phyloP scores from a whole-genome alignment of 2,888 invertebrate genomes.

The Myopa tessellatipennis region DNA sequence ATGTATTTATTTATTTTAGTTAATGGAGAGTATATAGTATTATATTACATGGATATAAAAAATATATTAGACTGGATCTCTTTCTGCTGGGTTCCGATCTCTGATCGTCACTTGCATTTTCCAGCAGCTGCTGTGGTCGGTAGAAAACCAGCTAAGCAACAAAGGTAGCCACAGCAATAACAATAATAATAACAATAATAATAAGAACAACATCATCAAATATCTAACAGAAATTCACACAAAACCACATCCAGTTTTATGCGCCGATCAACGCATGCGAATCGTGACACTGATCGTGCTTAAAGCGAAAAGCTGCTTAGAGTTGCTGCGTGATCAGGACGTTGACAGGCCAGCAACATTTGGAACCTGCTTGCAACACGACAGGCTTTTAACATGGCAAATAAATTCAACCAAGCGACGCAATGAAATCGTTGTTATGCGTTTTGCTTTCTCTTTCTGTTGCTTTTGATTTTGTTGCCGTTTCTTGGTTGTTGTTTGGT shows the following conservation, averaged over 20 bases:
- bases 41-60: no score
- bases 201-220: background rate
- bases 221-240: background rate
- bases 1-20: no score
- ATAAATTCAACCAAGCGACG: background rate
- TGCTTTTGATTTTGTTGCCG: no score
- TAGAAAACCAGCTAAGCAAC: background rate
- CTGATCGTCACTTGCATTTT: background rate
- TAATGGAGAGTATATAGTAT: no score
- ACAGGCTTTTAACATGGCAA: background rate
- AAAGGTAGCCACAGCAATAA: background rate
- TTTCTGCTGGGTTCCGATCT: background rate
- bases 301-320: slow-evolving; percentile 9
- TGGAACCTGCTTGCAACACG: slow-evolving; percentile 6
- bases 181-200: background rate
- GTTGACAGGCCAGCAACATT: slow-evolving; percentile 7
- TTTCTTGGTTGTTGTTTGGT: background rate
- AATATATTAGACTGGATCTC: no score
- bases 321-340: slow-evolving; percentile 19
- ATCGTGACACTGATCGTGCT: slow-evolving; percentile 26
- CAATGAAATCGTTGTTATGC: no score
- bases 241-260: background rate
- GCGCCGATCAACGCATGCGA: slow-evolving; percentile 9
- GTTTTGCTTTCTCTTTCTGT: no score
- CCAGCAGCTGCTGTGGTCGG: background rate